phyloP scores from a whole-genome alignment of 2,888 invertebrate genomes.

The Noctua janthe region DNA sequence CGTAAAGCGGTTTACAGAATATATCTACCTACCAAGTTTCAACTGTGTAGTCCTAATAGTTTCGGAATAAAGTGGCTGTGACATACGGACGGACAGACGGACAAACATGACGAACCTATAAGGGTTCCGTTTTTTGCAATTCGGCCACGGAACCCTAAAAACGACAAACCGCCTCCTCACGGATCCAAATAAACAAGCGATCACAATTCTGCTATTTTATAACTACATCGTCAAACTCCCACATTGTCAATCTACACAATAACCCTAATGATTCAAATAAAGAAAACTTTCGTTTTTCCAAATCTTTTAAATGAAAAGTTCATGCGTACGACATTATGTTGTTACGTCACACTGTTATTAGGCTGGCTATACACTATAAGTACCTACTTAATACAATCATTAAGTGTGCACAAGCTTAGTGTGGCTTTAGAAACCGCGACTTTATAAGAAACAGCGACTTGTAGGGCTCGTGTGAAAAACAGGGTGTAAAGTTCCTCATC shows the following conservation, averaged over 20 bases:
- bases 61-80: too few relatives aligned
- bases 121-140: too few relatives aligned
- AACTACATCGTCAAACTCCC: background rate
- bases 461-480: background rate
- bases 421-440: constrained; percentile 30
- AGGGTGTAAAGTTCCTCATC: too few relatives aligned
- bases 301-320: constrained; percentile 59
- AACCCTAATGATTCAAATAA: constrained; percentile 27
- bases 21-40: too few relatives aligned
- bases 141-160: too few relatives aligned
- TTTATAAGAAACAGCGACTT: constrained; percentile 10
- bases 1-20: too few relatives aligned
- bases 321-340: constrained; percentile 41
- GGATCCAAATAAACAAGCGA: too few relatives aligned
- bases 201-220: background rate
- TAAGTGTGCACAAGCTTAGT: constrained; percentile 42
- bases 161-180: too few relatives aligned
- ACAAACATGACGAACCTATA: too few relatives aligned
- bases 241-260: constrained; percentile 6
- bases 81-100: too few relatives aligned
- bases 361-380: constrained; percentile 39
- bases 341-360: constrained; percentile 61
- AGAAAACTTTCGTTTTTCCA: constrained; percentile 58
- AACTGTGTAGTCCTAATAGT: too few relatives aligned
- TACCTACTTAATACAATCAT: constrained; percentile 53